Percentiles rank a stretch among this genome's conserved stretches.
These are phyloP conservation scores for Leptopterna dolabrata DNA, from an alignment of 2,888 invertebrate species.

Conservation along the genomic window DNA sequence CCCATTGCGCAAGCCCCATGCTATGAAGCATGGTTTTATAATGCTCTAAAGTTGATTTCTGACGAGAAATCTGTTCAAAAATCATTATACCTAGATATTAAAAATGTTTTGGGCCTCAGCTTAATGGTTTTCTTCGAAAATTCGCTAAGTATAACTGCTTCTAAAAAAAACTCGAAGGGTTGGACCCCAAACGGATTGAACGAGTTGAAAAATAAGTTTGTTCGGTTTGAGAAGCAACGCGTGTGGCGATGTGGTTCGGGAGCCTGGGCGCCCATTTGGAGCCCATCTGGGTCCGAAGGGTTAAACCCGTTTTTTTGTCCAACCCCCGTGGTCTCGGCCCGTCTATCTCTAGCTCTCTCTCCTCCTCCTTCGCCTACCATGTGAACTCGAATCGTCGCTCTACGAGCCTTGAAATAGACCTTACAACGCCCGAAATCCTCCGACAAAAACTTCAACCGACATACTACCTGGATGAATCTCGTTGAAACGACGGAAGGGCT, in stretches of 20 bases:
- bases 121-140: no score
- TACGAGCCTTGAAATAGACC: not conserved
- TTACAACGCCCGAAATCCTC: not conserved
- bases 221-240: not conserved
- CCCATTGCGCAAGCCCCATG: no score
- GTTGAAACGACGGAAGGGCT: not conserved
- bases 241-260: not conserved
- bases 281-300: conserved; percentile 7
- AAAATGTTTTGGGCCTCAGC: no score
- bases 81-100: no score
- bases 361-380: not conserved
- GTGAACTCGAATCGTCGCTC: not conserved
- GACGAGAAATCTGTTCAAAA: no score
- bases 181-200: no score
- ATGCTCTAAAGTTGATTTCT: no score
- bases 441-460: not conserved
- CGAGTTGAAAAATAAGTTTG: not conserved
- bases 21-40: no score
- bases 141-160: no score
- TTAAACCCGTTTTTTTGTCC: conserved; percentile 1
- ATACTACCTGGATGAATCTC: not conserved
- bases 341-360: not conserved
- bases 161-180: no score
- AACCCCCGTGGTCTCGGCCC: not conserved
- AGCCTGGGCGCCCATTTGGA: conserved; percentile 7